Conservation (phyloP, 1,140 invertebrate genomes). For the Anthonomus grandis region DNA sequence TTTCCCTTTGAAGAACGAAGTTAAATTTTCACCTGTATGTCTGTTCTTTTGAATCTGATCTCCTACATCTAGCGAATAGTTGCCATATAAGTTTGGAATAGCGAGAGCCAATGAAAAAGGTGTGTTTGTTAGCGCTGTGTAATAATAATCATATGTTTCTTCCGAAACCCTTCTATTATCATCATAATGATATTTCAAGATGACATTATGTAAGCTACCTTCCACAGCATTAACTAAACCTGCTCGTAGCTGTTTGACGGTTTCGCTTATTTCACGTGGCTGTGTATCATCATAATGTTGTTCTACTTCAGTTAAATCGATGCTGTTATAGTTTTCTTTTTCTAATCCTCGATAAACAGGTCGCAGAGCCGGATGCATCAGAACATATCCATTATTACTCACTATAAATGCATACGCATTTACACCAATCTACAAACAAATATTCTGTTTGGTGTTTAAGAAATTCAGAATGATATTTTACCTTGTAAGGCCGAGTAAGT, state of each 20-base stretch:
- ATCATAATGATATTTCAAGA: slow-evolving; percentile 78
- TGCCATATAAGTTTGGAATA: slow-evolving; percentile 73
- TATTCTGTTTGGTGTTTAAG: not conserved
- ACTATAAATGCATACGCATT: slow-evolving; percentile 95
- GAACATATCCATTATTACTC: slow-evolving; percentile 93
- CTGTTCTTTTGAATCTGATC: slow-evolving; percentile 66
- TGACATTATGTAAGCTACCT: slow-evolving; percentile 62
- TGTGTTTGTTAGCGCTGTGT: slow-evolving; percentile 72
- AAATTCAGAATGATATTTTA: slow-evolving; percentile 34
- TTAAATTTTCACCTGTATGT: slow-evolving; percentile 63
- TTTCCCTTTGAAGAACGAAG: slow-evolving; percentile 65
- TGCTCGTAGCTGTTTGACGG: slow-evolving; percentile 59
- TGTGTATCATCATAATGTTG: slow-evolving; percentile 61
- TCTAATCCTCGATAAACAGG: slow-evolving; percentile 69
- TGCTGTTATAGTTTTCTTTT: slow-evolving; percentile 93
- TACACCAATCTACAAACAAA: slow-evolving; percentile 74
- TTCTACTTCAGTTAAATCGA: slow-evolving; percentile 94
- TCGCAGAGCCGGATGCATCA: slow-evolving; percentile 73
- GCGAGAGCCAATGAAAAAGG: slow-evolving; percentile 84
- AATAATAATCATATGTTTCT: slow-evolving; percentile 82
- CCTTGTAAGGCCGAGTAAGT: slow-evolving; percentile 78
- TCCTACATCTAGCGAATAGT: slow-evolving; percentile 69
- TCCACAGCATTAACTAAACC: slow-evolving; percentile 69
- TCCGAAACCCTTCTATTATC: slow-evolving; percentile 76
- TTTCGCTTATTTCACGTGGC: slow-evolving; percentile 50